Evolutionary conservation across 2,888 invertebrate species (phyloP).

Genomic region (Epirrhoe tristata): DNA sequence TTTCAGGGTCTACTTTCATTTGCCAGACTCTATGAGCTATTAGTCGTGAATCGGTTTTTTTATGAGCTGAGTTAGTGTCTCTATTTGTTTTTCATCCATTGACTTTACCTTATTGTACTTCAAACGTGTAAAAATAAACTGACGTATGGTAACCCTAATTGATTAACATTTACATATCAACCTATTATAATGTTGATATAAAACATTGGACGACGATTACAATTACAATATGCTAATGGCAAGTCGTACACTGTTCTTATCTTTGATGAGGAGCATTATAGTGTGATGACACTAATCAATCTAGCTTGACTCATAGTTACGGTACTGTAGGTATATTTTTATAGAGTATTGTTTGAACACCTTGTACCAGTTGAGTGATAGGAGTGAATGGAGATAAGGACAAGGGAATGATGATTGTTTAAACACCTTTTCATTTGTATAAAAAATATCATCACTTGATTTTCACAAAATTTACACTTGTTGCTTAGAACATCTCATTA

Average conservation of each 20-base stretch:
- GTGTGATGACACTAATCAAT: conserved; percentile 33
- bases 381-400: too few species aligned
- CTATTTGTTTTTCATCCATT: too few species aligned
- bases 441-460: too few species aligned
- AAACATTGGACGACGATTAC: conserved; percentile 22
- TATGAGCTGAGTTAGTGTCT: too few species aligned
- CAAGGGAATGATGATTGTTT: not conserved
- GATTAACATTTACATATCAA: conserved; percentile 3
- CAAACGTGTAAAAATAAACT: too few species aligned
- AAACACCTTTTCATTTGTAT: too few species aligned
- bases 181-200: conserved; percentile 18
- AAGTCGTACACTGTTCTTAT: conserved; percentile 36
- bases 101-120: too few species aligned
- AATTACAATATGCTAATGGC: conserved; percentile 35
- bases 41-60: too few species aligned
- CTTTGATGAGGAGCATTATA: conserved; percentile 23
- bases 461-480: too few species aligned
- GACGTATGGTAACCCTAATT: not conserved
- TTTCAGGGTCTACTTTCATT: too few species aligned
- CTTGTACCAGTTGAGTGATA: not conserved
- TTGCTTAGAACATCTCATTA: too few species aligned
- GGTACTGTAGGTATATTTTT: not conserved
- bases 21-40: too few species aligned
- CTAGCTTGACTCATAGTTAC: conserved; percentile 12
- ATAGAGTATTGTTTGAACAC: conserved; percentile 8